Conservation (phyloP, 2,888 invertebrate species). For the Sesamia inferens region DNA sequence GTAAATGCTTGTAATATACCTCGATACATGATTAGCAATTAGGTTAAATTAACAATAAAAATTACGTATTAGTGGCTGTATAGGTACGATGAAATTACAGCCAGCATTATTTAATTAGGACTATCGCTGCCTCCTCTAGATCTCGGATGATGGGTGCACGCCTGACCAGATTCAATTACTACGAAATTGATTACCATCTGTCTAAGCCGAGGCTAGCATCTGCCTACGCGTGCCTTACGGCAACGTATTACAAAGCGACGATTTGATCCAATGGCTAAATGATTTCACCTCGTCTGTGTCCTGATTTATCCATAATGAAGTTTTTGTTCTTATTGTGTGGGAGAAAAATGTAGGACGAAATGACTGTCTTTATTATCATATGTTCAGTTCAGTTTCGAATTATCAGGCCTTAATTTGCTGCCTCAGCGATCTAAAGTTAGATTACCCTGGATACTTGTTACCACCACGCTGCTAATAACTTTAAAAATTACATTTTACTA, state of each 20-base stretch:
- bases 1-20: no score
- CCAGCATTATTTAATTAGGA: conserved; percentile 78
- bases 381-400: background rate
- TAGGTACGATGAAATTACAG: conserved; percentile 69
- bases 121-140: conserved; percentile 68
- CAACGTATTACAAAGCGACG: conserved; percentile 49
- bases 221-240: conserved; percentile 62
- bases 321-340: conserved; percentile 15
- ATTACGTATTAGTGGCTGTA: conserved; percentile 22
- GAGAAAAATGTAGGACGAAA: conserved; percentile 11
- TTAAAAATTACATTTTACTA: background rate
- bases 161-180: conserved; percentile 85
- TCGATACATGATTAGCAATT: no score
- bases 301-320: conserved; percentile 31
- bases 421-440: background rate
- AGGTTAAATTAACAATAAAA: no score
- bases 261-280: conserved; percentile 48
- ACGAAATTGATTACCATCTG: conserved; percentile 83
- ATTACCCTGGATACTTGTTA: background rate
- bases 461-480: background rate
- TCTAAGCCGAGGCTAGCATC: conserved; percentile 76
- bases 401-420: background rate
- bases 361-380: background rate
- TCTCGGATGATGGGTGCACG: conserved; percentile 79
- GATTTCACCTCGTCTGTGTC: conserved; percentile 27